Base-by-base conservation (phyloP, 2,797 vertebrate genomes). In the Sebastolobus alascanus region DNA sequence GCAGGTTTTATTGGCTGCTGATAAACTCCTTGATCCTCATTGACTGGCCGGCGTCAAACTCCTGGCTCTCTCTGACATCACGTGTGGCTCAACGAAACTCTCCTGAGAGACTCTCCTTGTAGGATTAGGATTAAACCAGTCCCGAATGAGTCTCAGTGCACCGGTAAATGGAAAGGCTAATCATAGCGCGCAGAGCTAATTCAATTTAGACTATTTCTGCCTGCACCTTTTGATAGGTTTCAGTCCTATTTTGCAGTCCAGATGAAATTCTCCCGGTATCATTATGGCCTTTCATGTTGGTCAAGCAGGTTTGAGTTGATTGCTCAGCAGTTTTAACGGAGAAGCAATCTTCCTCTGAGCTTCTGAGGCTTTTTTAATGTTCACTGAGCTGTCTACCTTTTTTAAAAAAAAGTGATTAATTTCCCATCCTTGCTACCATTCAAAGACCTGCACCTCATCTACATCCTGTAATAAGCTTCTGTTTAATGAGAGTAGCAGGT, bases 71-170 rank as follows among this genome's bases (percentile, higher is more conserved):
- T 58, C 76, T 84, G 80, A 74, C 77, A 77, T 88, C 87, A 87
- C 84, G 22, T 84, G 85, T 79, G 75, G 75, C 81, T 83, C 79
- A 76, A 81, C 66, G n/a, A 87, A 88, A 74, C 73, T 66, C 77
- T 74, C 73, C 2, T 52, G 50, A 64, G 70, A 86, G 84, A 84
- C 84, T 87, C 91, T 92, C 73, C 73, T 68, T 22, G 68, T 52
- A 50, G 90, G 91, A 94, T 95, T 93, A 95, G 94, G 92, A 92
- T 91, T 93, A 91, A 85, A 88, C 55, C 75, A 22, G 77, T 73
- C 65, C 68, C 7, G 8, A 84, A 81, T 80, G 72, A 80, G 77
- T 88, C 86, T 90, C 82, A 46, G 54, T 80, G 87, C 78, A 68
- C 84, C 52, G 11, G 82, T 55, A 75, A 69, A 82, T 71, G 73